phyloP scores from a whole-genome alignment of 1,140 invertebrate genomes.

The Parapsyche elsis region DNA sequence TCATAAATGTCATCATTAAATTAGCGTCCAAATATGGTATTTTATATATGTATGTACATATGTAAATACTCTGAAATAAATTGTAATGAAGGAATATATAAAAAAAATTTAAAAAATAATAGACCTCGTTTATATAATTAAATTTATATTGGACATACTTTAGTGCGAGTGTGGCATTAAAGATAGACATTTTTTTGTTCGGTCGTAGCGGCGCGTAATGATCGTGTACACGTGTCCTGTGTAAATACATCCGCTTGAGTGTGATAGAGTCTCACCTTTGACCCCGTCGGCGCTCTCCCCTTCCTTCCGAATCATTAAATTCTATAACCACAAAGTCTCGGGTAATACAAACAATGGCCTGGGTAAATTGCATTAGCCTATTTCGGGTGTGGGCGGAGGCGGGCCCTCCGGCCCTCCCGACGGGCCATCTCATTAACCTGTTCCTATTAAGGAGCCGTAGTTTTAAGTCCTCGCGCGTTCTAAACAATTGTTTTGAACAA shows the following conservation, averaged over 20 bases:
- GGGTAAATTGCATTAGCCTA: constrained; percentile 56
- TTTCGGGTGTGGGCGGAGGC: constrained; percentile 38
- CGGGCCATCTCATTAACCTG: constrained; percentile 55
- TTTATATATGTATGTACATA: too few relatives aligned
- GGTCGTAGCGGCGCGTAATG: too few relatives aligned
- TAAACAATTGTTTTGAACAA: constrained; percentile 36
- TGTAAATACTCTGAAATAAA: too few relatives aligned
- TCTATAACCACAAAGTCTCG: constrained; percentile 57
- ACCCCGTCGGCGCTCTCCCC: not conserved
- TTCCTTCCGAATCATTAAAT: constrained; percentile 57
- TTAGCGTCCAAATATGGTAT: not conserved
- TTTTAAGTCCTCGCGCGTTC: constrained; percentile 34
- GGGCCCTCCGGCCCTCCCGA: constrained; percentile 3
- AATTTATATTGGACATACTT: too few relatives aligned
- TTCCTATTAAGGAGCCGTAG: constrained; percentile 43
- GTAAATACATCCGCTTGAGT: not conserved
- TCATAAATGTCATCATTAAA: constrained; percentile 13
- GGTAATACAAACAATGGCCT: constrained; percentile 56
- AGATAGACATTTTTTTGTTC: too few relatives aligned
- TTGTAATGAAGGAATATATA: too few relatives aligned
- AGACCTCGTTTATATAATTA: too few relatives aligned
- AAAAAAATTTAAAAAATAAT: too few relatives aligned
- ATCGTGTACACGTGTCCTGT: not conserved
- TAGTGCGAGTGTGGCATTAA: too few relatives aligned
- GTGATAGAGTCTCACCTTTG: constrained; percentile 24